These are phyloP conservation scores for Coremacera marginata DNA, from an alignment of 2,888 invertebrate species.

Conservation along the genomic window DNA sequence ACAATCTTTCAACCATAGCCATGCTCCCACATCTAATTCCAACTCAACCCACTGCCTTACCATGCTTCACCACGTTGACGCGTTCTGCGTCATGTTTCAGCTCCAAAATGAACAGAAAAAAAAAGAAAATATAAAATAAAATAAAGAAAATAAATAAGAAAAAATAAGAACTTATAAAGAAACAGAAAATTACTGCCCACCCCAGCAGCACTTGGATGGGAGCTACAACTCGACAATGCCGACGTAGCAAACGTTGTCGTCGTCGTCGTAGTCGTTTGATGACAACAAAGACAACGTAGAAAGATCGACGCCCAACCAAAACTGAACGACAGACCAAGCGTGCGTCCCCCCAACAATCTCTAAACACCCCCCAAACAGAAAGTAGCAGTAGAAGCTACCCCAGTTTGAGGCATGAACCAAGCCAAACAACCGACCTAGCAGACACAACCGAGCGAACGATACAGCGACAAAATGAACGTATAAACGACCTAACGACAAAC, in stretches of 20 bases:
- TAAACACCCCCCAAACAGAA: slow-evolving; percentile 45
- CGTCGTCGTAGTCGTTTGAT: slow-evolving; percentile 19
- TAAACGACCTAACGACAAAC: no score
- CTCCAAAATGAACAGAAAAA: background rate
- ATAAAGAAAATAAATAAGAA: background rate
- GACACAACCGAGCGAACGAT: no score
- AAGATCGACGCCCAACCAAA: slow-evolving; percentile 42
- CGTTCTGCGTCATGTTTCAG: slow-evolving; percentile 21
- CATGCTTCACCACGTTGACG: slow-evolving; percentile 1
- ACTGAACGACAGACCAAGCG: slow-evolving; percentile 9
- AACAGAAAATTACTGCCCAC: slow-evolving; percentile 42
- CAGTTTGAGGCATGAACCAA: background rate
- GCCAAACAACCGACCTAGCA: no score
- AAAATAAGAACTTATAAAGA: slow-evolving; percentile 46
- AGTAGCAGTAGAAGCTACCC: slow-evolving; percentile 52
- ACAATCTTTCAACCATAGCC: background rate
- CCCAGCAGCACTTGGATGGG: background rate
- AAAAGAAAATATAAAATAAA: no score
- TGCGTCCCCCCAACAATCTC: slow-evolving; percentile 8
- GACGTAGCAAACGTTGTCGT: background rate
- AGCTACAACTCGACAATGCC: slow-evolving; percentile 16
- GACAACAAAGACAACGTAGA: slow-evolving; percentile 21
- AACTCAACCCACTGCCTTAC: background rate
- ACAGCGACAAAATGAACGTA: no score
- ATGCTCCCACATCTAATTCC: background rate